phyloP scores from a whole-genome alignment of 2,888 invertebrate species.

The Penaeus monodon region DNA sequence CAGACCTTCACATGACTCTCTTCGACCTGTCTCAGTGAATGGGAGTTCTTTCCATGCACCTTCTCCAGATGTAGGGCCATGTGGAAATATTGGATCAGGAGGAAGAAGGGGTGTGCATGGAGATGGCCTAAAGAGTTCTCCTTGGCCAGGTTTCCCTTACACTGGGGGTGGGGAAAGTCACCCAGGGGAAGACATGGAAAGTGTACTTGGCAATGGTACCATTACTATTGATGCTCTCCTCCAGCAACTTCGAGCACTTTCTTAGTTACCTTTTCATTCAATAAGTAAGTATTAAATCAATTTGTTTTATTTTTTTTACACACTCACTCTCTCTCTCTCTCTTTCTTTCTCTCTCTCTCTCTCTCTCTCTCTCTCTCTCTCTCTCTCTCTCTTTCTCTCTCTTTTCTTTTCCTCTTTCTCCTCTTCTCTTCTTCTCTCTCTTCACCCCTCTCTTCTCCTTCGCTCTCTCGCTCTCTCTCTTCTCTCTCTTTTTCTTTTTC shows the following conservation, averaged over 20 bases:
- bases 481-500: too few species aligned
- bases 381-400: too few species aligned
- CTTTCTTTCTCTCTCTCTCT: too few species aligned
- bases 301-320: too few species aligned
- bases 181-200: slow-evolving; percentile 32
- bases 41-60: slow-evolving; percentile 28
- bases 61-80: neutral
- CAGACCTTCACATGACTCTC: too few species aligned
- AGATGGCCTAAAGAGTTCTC: slow-evolving; percentile 16
- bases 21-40: slow-evolving; percentile 17
- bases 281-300: neutral
- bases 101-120: neutral
- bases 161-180: slow-evolving; percentile 22
- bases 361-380: too few species aligned
- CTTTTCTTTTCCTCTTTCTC: too few species aligned
- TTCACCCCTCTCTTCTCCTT: too few species aligned
- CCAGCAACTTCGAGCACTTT: slow-evolving; percentile 51
- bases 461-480: too few species aligned
- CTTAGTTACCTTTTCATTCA: slow-evolving; percentile 17
- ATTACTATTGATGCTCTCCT: slow-evolving; percentile 53
- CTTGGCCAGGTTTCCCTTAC: slow-evolving; percentile 50
- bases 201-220: slow-evolving; percentile 22
- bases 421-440: too few species aligned
- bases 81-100: slow-evolving; percentile 2
- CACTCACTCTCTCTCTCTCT: too few species aligned